phyloP scores from a whole-genome alignment of 2,113 vertebrate species.

The Acrocephalus arundinaceus region DNA sequence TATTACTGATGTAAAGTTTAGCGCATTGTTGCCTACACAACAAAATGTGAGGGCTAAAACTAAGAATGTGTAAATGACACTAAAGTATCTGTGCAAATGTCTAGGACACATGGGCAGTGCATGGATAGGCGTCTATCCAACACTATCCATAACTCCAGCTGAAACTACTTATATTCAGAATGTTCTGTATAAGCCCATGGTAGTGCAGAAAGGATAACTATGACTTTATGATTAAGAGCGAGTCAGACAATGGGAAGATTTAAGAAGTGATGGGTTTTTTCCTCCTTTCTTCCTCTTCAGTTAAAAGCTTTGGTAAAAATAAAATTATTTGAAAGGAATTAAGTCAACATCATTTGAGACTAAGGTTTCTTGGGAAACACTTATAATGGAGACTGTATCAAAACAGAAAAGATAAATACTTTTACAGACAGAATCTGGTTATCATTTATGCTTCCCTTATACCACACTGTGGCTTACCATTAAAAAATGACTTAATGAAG shows the following conservation, averaged over 20 bases:
- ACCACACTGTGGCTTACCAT: not conserved
- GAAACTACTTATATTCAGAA: not conserved
- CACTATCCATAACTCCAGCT: not conserved
- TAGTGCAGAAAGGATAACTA: not conserved
- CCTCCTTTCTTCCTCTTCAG: not conserved
- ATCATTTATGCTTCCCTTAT: not conserved
- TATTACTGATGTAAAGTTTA: not conserved
- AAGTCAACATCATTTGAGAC: not conserved
- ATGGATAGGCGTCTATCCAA: not conserved
- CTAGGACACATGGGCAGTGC: not conserved
- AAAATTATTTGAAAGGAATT: not conserved
- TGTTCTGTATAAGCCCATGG: not conserved
- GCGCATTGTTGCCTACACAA: not conserved
- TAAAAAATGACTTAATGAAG: not conserved
- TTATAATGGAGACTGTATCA: not conserved
- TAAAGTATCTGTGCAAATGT: not conserved
- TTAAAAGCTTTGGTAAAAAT: conserved; percentile 1
- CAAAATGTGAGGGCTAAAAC: not conserved
- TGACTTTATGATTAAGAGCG: not conserved
- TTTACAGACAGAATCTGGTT: conserved; percentile 1
- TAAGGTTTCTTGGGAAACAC: not conserved
- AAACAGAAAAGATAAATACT: not conserved
- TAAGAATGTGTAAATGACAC: not conserved
- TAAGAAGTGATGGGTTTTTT: fast-evolving
- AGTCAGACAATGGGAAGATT: not conserved